Base-by-base conservation (phyloP, 2,113 vertebrate genomes). In the Carlito syrichta region DNA sequence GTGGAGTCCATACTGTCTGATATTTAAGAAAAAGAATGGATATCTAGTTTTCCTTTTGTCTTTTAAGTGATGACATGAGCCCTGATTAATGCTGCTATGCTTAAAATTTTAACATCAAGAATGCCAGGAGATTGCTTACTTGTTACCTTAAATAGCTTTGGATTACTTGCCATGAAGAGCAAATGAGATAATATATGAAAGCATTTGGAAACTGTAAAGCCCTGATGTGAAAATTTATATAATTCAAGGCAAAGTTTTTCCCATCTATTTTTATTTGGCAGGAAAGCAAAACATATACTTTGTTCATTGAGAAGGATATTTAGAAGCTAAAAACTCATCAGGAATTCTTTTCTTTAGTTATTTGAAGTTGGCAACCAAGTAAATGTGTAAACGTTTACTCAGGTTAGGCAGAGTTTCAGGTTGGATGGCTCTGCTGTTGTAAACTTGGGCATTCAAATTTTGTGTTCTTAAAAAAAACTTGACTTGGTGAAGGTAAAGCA, bases 241-340 rank as follows among this genome's bases (percentile, higher is more conserved):
- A 56, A 76, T 40, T 5, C 16, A 52, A n/a, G 62, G 17, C 16
- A 48, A 7, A 63, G 3, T 43, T 76, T 89, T 84, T 52, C 43
- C 56, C 19, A 66, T 62, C 43, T 84, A 23, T 8, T 95, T 97
- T 58, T 40, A 90, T 93, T 95, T 96, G 88, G 77, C 30, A 14
- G 3, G 16, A 73, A 68, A 95, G 66, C 54, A 66, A 84, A 83
- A 56, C n/a, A 12, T 14, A 22, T 74, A 32, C 5, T 78, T 43
- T 69, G 48, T 95, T 95, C 8, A n/a, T 78, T 71, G 76, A 73
- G 25, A 32, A 63, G 4, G 30, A 54, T 63, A 50, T 76, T 63
- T 81, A 56, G 45, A 93, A 95, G 50, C 16, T 69, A 62, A 54
- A 62, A 92, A 58, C 66, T 52, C 20, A 52, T 93, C 40, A 68